Percentiles rank a stretch among this genome's conserved stretches.
These are phyloP conservation scores for Eclectus roratus DNA, from an alignment of 2,113 vertebrate genomes.

Conservation along the genomic window DNA sequence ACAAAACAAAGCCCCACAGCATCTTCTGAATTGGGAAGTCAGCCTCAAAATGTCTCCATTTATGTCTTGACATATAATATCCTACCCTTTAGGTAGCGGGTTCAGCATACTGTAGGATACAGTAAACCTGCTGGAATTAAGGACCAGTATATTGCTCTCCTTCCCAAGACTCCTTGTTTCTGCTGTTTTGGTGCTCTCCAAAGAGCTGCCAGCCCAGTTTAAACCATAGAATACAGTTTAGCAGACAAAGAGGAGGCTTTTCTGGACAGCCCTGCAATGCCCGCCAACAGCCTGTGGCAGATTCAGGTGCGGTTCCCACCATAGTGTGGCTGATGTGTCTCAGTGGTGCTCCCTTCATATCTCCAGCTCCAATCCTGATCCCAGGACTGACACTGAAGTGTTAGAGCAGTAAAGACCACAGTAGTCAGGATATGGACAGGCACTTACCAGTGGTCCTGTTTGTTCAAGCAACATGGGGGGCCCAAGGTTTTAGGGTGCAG, in stretches of 20 bases:
- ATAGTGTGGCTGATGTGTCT: accelerated
- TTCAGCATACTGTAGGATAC: neutral
- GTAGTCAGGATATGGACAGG: neutral
- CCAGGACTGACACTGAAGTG: neutral
- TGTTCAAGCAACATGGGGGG: neutral
- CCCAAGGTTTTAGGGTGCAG: neutral
- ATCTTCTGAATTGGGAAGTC: neutral
- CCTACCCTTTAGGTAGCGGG: neutral
- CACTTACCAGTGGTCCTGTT: neutral
- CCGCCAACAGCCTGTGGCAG: neutral
- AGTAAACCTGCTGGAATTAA: neutral
- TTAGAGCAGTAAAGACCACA: neutral
- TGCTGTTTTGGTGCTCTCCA: neutral
- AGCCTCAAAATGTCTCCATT: neutral
- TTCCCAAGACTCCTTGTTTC: neutral
- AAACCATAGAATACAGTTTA: accelerated
- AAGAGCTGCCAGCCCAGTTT: neutral
- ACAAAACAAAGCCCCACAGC: neutral
- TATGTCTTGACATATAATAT: neutral
- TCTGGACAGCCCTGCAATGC: neutral
- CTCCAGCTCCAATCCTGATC: neutral
- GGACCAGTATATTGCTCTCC: neutral
- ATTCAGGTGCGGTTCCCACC: neutral
- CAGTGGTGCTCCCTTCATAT: neutral
- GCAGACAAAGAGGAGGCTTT: neutral